Evolutionary conservation across 2,888 invertebrate species (phyloP).

Genomic region (Criorhina ranunculi): DNA sequence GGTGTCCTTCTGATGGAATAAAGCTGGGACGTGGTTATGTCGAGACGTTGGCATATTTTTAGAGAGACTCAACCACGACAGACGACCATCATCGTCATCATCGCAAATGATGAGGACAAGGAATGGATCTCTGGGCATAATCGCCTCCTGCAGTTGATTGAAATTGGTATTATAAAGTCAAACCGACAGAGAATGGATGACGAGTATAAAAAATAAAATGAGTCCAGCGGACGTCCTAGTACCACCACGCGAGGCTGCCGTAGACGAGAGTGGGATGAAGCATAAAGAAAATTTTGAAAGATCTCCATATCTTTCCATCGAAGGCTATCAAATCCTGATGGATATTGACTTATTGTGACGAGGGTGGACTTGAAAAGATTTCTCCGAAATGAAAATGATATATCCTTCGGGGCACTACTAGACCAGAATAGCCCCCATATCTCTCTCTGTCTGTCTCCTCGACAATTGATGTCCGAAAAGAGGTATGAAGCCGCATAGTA

Average conservation of each 20-base stretch:
- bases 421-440: constrained; percentile 3
- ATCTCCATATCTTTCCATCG: constrained; percentile 66
- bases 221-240: constrained; percentile 29
- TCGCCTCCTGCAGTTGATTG: constrained; percentile 71
- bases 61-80: constrained; percentile 6
- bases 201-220: constrained; percentile 12
- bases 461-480: constrained; percentile 24
- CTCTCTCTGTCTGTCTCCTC: constrained; percentile 25
- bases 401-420: constrained; percentile 49
- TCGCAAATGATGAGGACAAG: constrained; percentile 64
- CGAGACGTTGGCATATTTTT: constrained; percentile 47
- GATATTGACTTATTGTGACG: constrained; percentile 72
- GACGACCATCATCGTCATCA: constrained; percentile 43
- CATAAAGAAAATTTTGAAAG: constrained; percentile 49
- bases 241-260: constrained; percentile 36
- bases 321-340: constrained; percentile 70
- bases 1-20: constrained; percentile 57
- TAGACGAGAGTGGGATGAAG: constrained; percentile 41
- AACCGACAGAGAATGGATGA: constrained; percentile 40
- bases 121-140: constrained; percentile 69
- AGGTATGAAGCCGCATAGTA: not conserved
- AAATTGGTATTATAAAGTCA: constrained; percentile 74
- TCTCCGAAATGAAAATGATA: constrained; percentile 51
- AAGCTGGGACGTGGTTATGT: constrained; percentile 34
- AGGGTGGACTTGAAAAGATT: constrained; percentile 68